Evolutionary conservation across 2,113 vertebrate genomes (phyloP), one percentile per base, ranked within the genome.

Genomic region (Marmota monax): DNA sequence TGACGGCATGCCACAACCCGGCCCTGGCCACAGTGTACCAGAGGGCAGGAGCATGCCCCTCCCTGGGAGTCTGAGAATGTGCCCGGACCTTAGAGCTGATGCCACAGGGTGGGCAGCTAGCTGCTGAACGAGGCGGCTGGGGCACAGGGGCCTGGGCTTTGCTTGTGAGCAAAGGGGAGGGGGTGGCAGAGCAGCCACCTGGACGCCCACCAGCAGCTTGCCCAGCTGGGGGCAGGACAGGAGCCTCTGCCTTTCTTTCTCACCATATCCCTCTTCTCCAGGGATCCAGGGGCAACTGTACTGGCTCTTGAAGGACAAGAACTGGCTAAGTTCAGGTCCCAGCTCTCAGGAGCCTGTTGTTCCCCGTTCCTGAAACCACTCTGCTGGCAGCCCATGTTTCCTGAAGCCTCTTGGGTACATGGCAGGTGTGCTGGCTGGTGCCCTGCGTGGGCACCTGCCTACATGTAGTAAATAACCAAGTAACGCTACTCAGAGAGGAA

Each of bases 401-500:
- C 70, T 32, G 25, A 32, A 29, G 18, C 10, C 37, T 48, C 34
- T 14, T 2, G 29, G 69, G 45, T 39, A 25, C 0, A 1, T 11
- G 7, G 5, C 0, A 37, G 25, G 12, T 9, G 48, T 29, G 27
- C 29, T 0, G 7, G 32, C 74, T 27, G 22, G 42, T 37, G 8
- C 53, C 27, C 32, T 42, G 14, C n/a, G 1, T 0, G n/a, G 69
- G 48, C 1, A 37, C 88, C 65, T 22, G 37, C 70, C 84, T 18
- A 1, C 1, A 5, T 14, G 9, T 1, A 34, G 65, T 53, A 85
- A 96, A 84, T 84, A 48, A 84, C 85, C 80, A 51, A 82, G 25
- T 48, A 65, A 88, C 58, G 18, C 88, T 86, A 1, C 27, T 69
- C 27, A 83, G 92, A 95, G 88, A 93, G 34, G 90, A 95, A 92